These are phyloP conservation scores for Branchinecta lynchi DNA, from an alignment of 1,140 invertebrate genomes.

Conservation along the genomic window DNA sequence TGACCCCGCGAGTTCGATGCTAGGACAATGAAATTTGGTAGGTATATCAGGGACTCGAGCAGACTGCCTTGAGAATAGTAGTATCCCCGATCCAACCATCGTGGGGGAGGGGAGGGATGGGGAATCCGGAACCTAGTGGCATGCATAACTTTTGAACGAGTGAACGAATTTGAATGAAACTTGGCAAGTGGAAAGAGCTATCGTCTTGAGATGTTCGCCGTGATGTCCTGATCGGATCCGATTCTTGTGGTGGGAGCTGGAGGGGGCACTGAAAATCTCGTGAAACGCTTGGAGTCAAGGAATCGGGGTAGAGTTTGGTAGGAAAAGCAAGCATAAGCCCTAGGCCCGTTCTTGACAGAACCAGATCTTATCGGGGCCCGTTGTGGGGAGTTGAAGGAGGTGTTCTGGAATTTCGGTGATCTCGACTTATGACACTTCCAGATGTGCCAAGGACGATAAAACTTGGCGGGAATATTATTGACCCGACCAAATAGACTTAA, in stretches of 20 bases:
- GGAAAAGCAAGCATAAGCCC: slow-evolving; percentile 4
- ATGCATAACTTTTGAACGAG: neutral
- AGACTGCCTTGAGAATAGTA: too few relatives aligned
- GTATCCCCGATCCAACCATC: too few relatives aligned
- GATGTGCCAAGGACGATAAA: too few relatives aligned
- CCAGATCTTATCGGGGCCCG: neutral
- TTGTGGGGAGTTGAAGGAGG: neutral
- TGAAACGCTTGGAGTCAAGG: too few relatives aligned
- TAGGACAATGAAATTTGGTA: too few relatives aligned
- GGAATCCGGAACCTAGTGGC: neutral
- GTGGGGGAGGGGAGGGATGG: neutral
- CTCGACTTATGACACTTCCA: too few relatives aligned
- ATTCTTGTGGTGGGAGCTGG: neutral
- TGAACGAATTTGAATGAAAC: slow-evolving; percentile 1
- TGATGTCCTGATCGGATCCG: neutral
- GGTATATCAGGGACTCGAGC: too few relatives aligned
- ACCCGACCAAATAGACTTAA: too few relatives aligned
- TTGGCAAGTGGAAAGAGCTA: neutral
- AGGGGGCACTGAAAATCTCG: neutral
- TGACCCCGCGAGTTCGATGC: too few relatives aligned
- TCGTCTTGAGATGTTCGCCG: neutral
- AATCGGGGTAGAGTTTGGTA: slow-evolving; percentile 8
- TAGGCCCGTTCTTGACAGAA: neutral
- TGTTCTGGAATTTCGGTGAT: too few relatives aligned
- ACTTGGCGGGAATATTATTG: too few relatives aligned